Evolutionary conservation across 2,888 invertebrate species (phyloP).

Genomic region (Pheosia tremula): DNA sequence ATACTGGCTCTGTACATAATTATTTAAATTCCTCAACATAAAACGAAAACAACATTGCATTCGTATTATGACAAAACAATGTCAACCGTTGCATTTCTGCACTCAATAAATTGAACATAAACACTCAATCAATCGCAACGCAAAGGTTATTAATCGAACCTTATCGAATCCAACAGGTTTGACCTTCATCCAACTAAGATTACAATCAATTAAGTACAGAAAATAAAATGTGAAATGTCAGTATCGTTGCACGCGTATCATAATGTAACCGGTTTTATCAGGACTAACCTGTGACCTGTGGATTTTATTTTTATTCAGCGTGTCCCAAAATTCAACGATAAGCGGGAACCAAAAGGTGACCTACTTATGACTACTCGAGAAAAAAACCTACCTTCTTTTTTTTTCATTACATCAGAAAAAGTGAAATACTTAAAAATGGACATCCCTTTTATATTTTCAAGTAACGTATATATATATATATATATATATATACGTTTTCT

Average conservation of each 20-base stretch:
- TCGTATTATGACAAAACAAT: not conserved
- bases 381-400: too few relatives aligned
- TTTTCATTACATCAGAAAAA: too few relatives aligned
- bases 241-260: constrained; percentile 17
- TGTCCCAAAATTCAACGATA: too few relatives aligned
- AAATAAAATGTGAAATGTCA: constrained; percentile 10
- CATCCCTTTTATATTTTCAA: too few relatives aligned
- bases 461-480: too few relatives aligned
- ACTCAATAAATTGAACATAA: constrained; percentile 3
- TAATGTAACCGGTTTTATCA: constrained; percentile 32
- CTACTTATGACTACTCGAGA: too few relatives aligned
- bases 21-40: too few relatives aligned
- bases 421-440: too few relatives aligned
- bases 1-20: too few relatives aligned
- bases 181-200: constrained; percentile 28
- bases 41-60: too few relatives aligned
- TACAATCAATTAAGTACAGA: constrained; percentile 9
- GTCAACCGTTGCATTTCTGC: not conserved
- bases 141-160: constrained; percentile 26
- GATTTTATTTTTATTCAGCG: constrained; percentile 30
- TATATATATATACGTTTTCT: constrained; percentile 28
- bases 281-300: constrained; percentile 44
- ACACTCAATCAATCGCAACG: constrained; percentile 15
- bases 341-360: too few relatives aligned
- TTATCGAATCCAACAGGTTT: constrained; percentile 27